phyloP scores from a whole-genome alignment of 1,140 invertebrate genomes.

The Zaprionus vittiger region DNA sequence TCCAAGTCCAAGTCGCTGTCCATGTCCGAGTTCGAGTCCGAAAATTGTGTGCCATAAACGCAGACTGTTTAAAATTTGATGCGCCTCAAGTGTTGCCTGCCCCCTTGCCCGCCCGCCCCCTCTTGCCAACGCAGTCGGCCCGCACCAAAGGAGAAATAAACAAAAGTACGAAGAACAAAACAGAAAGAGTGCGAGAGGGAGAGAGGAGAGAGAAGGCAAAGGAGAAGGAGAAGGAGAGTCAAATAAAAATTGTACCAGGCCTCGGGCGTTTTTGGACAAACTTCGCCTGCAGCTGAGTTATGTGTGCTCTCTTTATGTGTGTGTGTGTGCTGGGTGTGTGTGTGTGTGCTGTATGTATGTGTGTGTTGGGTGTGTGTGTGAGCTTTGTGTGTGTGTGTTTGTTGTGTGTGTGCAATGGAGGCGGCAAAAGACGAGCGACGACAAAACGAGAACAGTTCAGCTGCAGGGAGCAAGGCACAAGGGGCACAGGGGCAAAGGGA shows the following conservation, averaged over 20 bases:
- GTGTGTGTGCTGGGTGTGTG: slow-evolving; percentile 16
- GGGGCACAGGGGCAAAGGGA: slow-evolving; percentile 36
- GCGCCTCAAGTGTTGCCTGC: slow-evolving; percentile 70
- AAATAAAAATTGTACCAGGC: slow-evolving; percentile 71
- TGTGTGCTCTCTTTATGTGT: slow-evolving; percentile 49
- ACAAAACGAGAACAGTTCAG: slow-evolving; percentile 44
- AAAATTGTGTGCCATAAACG: slow-evolving; percentile 81
- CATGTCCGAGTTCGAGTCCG: slow-evolving; percentile 17
- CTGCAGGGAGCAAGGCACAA: background rate
- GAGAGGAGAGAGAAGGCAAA: background rate
- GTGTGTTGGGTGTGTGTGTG: slow-evolving; percentile 49
- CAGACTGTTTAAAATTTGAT: slow-evolving; percentile 82
- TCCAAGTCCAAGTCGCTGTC: slow-evolving; percentile 40
- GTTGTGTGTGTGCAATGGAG: slow-evolving; percentile 36
- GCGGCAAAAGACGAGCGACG: slow-evolving; percentile 47
- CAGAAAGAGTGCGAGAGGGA: slow-evolving; percentile 19
- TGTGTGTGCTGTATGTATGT: slow-evolving; percentile 13
- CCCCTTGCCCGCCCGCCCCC: slow-evolving; percentile 9
- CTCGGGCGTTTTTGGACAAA: slow-evolving; percentile 73
- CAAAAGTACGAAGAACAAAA: slow-evolving; percentile 79
- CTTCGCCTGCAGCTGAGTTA: slow-evolving; percentile 77
- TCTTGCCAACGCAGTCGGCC: slow-evolving; percentile 21
- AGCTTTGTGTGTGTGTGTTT: background rate
- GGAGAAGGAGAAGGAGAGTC: slow-evolving; percentile 19
- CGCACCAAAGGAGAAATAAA: slow-evolving; percentile 81